A percentile compares a stretch with the other conserved stretches of the same genome.
Conservation (phyloP, 2,888 invertebrate genomes). For the Lasioglossum villosulum region DNA sequence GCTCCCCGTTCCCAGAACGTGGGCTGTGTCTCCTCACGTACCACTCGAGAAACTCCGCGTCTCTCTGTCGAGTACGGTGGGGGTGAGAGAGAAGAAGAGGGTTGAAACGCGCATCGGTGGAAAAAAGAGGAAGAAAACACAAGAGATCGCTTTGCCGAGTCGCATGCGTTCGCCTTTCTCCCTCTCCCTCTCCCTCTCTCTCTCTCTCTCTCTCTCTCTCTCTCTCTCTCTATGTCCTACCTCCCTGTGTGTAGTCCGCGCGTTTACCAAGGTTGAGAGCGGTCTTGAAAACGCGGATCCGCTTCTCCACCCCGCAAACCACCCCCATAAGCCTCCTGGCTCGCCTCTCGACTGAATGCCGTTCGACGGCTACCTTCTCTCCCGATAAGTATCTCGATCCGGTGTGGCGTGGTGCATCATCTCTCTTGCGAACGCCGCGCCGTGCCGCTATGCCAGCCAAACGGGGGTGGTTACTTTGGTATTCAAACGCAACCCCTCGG, state of each 20-base stretch:
- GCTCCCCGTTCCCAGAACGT: neutral
- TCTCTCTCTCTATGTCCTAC: neutral
- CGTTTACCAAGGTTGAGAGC: conserved; percentile 52
- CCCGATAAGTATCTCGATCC: conserved; percentile 52
- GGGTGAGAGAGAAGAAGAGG: neutral
- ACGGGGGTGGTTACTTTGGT: conserved; percentile 59
- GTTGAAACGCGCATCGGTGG: neutral
- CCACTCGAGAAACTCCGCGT: conserved; percentile 62
- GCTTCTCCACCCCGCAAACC: conserved; percentile 20
- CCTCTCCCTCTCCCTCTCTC: neutral
- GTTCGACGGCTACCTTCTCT: conserved; percentile 27
- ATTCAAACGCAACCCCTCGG: conserved; percentile 41
- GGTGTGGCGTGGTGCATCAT: conserved; percentile 12
- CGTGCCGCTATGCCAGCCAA: neutral
- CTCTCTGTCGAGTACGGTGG: conserved; percentile 18
- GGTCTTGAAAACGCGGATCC: conserved; percentile 44
- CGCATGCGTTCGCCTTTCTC: conserved; percentile 49
- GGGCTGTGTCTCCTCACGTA: conserved; percentile 46
- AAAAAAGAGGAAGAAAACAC: conserved; percentile 40
- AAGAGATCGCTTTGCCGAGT: conserved; percentile 64
- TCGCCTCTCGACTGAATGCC: neutral
- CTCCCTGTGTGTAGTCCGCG: conserved; percentile 5
- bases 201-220: no score
- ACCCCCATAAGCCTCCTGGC: conserved; percentile 13
- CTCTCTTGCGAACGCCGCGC: conserved; percentile 42